A percentile compares a stretch with the other conserved stretches of the same genome.
Evolutionary conservation across 53 echinoderm and acorn worm species (phyloP).

Genomic region (Astropecten irregularis): DNA sequence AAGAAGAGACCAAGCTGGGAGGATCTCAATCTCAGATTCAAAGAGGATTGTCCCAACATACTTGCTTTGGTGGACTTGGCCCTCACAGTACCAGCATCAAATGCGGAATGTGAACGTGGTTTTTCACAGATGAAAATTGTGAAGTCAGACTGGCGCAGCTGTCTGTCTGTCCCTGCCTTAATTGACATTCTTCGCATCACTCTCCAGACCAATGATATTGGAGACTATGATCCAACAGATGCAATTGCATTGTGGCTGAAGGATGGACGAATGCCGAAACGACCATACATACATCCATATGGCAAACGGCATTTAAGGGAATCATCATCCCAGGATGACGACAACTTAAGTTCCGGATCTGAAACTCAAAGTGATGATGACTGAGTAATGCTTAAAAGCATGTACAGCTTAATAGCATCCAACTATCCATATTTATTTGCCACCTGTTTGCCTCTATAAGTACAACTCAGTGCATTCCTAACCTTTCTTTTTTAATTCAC

Average conservation of each 20-base stretch:
- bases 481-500: no score
- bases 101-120: no score
- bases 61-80: background rate
- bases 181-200: background rate
- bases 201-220: background rate
- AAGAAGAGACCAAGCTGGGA: no score
- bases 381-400: no score
- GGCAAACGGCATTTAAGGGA: background rate
- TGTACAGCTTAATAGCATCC: no score
- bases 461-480: no score
- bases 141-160: background rate
- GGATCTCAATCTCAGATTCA: no score
- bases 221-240: background rate
- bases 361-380: no score
- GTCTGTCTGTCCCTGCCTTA: background rate
- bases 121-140: background rate
- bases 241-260: background rate
- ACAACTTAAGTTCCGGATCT: no score
- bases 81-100: conserved; percentile 1
- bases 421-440: no score
- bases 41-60: background rate
- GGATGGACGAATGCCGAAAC: background rate
- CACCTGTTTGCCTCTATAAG: no score
- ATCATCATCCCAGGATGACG: no score
- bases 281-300: background rate